phyloP scores from a whole-genome alignment of 2,113 vertebrate genomes.

The Actenoides lindsayi region DNA sequence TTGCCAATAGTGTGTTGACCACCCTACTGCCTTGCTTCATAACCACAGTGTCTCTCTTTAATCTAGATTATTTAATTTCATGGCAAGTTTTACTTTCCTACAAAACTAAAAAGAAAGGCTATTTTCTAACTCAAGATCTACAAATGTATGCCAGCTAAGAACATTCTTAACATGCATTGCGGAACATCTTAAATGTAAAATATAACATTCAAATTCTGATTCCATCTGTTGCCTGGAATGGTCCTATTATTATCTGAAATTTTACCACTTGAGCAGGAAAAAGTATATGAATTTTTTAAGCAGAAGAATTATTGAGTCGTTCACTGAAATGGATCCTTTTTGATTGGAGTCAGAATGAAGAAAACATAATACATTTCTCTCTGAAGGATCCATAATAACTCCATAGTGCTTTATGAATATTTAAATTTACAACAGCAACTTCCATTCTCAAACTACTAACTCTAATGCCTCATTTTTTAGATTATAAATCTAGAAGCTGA shows the following conservation, averaged over 20 bases:
- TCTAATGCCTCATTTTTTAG: not conserved
- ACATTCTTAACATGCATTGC: not conserved
- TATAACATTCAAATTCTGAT: not conserved
- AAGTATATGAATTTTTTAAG: not conserved
- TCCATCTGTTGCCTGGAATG: not conserved
- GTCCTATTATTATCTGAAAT: not conserved
- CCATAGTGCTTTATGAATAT: not conserved
- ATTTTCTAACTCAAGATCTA: not conserved
- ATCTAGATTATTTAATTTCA: not conserved
- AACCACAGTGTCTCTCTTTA: not conserved
- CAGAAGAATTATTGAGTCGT: not conserved
- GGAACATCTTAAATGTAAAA: not conserved
- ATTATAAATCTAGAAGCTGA: not conserved
- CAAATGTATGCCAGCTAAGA: not conserved
- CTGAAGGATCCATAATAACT: not conserved
- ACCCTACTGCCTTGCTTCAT: rapidly evolving
- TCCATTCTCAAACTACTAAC: not conserved
- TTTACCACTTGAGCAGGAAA: not conserved
- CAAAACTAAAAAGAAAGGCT: not conserved
- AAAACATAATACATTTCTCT: not conserved
- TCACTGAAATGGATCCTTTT: not conserved
- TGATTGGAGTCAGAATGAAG: not conserved
- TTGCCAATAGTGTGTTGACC: not conserved
- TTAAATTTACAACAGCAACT: not conserved
- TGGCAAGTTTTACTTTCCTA: not conserved